Base-by-base conservation (phyloP, 2,113 vertebrate species). In the Todiramphus saurophagus region DNA sequence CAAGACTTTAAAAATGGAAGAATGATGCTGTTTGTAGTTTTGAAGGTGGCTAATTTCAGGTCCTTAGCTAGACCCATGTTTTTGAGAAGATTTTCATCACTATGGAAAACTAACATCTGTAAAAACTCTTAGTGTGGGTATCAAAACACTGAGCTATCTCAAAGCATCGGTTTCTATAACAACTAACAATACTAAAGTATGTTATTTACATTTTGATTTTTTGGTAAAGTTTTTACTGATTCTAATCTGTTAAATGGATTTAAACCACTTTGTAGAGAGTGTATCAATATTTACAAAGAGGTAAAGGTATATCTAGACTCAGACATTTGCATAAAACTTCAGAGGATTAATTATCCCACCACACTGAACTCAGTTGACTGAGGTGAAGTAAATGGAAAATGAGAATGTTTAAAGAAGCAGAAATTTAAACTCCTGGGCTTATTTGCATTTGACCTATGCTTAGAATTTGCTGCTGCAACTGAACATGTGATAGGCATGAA, bases 371-470 rank as follows among this genome's bases (percentile, higher is more conserved):
- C 14, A 9, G 82, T 64, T 96, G 87, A 93, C 79, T 87, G 84
- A 96, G 86, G 70, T 75, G 75, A 96, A 91, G 66, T 77, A 96
- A 97, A 90, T 85, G 95, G 97, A 96, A 98, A 78, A 89, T 94
- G 97, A 94, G 93, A 94, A 96, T 73, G 83, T 94, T 90, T 95
- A 83, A 92, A 95, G 85, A 69, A 89, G 80, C 48, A 96, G 92
- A 95, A 92, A 92, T 86, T 86, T 63, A 83, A 94, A 95, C 92
- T 86, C 62, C 84, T 93, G 31, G 81, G 78, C 97, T 94, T 95
- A 95, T 97, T 97, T 97, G 67, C 8, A 0, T 89, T 98, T 96
- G 92, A 97, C 97, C 90, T 78, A 91, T 94, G 96, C 90, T 96
- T 97, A 83, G 85, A 97, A 96, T 97, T 94, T 96, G 88, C 87